Conservation (phyloP, 2,888 invertebrate genomes). For the Latrodectus elegans region DNA sequence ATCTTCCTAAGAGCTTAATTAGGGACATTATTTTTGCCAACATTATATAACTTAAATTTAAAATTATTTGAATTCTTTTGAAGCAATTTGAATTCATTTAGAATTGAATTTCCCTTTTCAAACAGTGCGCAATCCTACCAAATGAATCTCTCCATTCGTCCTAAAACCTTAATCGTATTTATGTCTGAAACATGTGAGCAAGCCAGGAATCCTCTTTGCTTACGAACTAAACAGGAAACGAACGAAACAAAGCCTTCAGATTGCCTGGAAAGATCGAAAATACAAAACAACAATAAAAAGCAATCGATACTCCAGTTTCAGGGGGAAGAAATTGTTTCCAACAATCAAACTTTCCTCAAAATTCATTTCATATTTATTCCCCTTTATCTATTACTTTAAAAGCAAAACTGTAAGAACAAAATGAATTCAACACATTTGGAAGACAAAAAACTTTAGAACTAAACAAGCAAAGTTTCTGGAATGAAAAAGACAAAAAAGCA, state of each 20-base stretch:
- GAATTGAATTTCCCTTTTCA: too few species aligned
- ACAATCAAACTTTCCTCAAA: slow-evolving; percentile 18
- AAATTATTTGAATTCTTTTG: too few species aligned
- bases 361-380: slow-evolving; percentile 11
- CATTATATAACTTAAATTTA: too few species aligned
- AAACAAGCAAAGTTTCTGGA: slow-evolving; percentile 31
- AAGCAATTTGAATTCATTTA: too few species aligned
- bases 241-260: neutral
- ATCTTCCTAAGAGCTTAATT: too few species aligned
- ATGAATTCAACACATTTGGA: slow-evolving; percentile 21
- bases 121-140: too few species aligned
- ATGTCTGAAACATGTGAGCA: too few species aligned
- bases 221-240: too few species aligned
- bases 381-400: neutral
- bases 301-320: slow-evolving; percentile 21
- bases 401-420: slow-evolving; percentile 19
- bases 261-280: slow-evolving; percentile 2
- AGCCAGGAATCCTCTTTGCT: too few species aligned
- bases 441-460: slow-evolving; percentile 17
- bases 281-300: neutral
- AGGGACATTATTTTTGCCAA: too few species aligned
- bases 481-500: slow-evolving; percentile 8
- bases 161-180: too few species aligned
- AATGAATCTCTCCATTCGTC: too few species aligned
- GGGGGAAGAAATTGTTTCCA: slow-evolving; percentile 4